Conservation (phyloP, 2,888 invertebrate genomes). For the Acheta domesticus region DNA sequence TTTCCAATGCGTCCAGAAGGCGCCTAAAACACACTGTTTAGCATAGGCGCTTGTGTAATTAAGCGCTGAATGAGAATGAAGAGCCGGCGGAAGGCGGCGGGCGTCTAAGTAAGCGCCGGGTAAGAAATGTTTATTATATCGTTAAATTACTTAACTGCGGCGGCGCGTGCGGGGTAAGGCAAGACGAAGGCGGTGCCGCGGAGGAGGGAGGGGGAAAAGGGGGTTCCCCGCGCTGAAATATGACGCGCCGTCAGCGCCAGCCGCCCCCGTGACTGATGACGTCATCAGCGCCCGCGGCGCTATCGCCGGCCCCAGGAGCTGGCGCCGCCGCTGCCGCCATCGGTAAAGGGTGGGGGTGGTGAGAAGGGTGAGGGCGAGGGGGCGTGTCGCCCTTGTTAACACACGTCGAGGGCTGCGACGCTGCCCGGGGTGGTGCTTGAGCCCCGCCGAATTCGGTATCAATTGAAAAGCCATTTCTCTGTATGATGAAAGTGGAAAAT, state of each 20-base stretch:
- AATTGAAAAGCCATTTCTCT: too few relatives aligned
- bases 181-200: neutral
- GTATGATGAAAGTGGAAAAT: too few relatives aligned
- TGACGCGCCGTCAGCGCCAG: neutral
- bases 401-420: too few relatives aligned
- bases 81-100: neutral
- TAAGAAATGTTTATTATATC: slow-evolving; percentile 11
- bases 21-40: neutral
- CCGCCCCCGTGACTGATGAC: slow-evolving; percentile 18
- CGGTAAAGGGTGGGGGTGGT: too few relatives aligned
- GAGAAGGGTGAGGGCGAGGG: too few relatives aligned
- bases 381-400: too few relatives aligned
- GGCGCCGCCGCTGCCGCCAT: neutral
- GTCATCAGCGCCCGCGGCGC: slow-evolving; percentile 1
- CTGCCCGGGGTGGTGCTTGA: too few relatives aligned
- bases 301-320: neutral
- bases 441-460: too few relatives aligned
- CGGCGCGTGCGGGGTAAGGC: neutral
- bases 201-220: neutral
- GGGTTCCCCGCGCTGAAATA: slow-evolving; percentile 4
- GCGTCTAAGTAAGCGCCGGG: neutral
- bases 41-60: neutral
- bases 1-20: neutral
- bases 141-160: neutral
- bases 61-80: neutral